Conservation (phyloP, 2,113 vertebrate genomes). For the Procavia capensis region DNA sequence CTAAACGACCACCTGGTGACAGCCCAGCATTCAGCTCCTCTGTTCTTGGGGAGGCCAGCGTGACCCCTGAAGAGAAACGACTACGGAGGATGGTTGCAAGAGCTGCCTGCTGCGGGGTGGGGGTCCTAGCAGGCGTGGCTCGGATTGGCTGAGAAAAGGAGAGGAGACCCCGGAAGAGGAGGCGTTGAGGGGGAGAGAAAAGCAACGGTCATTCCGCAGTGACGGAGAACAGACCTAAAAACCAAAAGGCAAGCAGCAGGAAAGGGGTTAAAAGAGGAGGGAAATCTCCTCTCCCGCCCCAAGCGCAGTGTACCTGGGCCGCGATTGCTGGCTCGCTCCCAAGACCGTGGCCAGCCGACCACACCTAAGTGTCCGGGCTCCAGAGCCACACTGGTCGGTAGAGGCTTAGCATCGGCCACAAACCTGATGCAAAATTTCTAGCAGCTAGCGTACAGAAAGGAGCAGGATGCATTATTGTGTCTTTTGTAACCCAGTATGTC, state of each 20-base stretch:
- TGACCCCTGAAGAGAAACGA: neutral
- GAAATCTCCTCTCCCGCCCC: conserved; percentile 28
- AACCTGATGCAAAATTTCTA: neutral
- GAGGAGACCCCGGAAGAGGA: neutral
- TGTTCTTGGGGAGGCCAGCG: neutral
- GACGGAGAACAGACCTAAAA: conserved; percentile 24
- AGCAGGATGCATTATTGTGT: neutral
- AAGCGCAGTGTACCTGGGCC: too few relatives aligned
- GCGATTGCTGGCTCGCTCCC: too few relatives aligned
- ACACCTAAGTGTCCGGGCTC: neutral
- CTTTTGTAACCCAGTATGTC: conserved; percentile 2
- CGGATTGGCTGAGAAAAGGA: neutral
- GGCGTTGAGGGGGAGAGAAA: conserved; percentile 1
- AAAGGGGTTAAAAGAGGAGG: conserved; percentile 15
- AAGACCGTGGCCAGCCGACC: neutral
- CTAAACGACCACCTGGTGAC: neutral
- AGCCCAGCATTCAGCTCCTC: neutral
- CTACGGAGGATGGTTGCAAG: neutral
- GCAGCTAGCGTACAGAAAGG: neutral
- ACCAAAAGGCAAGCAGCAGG: conserved; percentile 14
- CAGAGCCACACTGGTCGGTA: neutral
- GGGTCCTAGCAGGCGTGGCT: neutral
- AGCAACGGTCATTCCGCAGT: neutral
- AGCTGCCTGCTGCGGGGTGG: neutral
- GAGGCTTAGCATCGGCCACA: neutral